A percentile compares a stretch with the other conserved stretches of the same genome.
These are phyloP conservation scores for Lepus europaeus DNA, from an alignment of 2,113 vertebrate genomes.

Conservation along the genomic window DNA sequence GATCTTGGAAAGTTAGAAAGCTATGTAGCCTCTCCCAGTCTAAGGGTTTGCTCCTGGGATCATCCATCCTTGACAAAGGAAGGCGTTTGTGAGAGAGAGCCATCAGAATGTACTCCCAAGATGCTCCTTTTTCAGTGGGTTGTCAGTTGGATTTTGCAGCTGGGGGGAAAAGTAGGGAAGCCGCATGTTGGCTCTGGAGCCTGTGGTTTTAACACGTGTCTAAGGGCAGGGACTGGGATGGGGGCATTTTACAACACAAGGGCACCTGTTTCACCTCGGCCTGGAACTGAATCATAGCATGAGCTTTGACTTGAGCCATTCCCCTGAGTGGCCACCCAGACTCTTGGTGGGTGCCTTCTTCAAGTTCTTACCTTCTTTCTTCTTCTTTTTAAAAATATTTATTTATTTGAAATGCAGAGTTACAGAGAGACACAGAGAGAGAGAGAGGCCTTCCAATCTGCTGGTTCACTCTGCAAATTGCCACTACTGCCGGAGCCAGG, in stretches of 20 bases:
- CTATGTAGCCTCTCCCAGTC: neutral
- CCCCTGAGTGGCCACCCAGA: neutral
- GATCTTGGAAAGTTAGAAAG: neutral
- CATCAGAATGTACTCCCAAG: neutral
- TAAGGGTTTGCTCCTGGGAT: neutral
- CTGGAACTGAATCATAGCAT: neutral
- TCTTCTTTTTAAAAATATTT: too few relatives aligned
- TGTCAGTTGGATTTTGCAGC: neutral
- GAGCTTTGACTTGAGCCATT: neutral
- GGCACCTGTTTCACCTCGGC: neutral
- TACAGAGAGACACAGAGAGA: too few relatives aligned
- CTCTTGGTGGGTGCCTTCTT: neutral
- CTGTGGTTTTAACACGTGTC: neutral
- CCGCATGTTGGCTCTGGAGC: neutral
- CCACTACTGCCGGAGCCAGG: too few relatives aligned
- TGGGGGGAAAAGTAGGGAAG: neutral
- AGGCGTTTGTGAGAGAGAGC: neutral
- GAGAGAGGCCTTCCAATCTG: too few relatives aligned
- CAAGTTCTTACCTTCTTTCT: neutral
- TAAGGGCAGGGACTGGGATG: neutral
- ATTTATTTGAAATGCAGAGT: too few relatives aligned
- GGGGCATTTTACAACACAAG: neutral
- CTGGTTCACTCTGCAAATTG: too few relatives aligned
- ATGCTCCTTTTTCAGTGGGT: neutral
- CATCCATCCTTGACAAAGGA: neutral